A percentile compares a stretch with the other conserved stretches of the same genome.
These are phyloP conservation scores for Idaea straminata DNA, from an alignment of 2,888 invertebrate genomes.

Conservation along the genomic window DNA sequence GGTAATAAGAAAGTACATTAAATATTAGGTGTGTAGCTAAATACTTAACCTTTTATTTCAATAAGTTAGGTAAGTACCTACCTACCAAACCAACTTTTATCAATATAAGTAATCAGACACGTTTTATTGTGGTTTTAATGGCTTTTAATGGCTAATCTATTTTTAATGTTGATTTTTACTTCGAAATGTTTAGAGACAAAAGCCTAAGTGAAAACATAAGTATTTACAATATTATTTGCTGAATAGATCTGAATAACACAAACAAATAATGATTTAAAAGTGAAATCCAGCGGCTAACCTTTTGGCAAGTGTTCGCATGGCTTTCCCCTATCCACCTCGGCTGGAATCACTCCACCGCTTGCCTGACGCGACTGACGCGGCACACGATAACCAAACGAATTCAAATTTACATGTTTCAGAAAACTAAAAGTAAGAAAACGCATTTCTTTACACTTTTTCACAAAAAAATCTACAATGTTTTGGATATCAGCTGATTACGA, in stretches of 20 bases:
- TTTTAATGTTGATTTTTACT: no score
- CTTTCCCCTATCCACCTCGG: not conserved
- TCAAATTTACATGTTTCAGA: not conserved
- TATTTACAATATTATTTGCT: not conserved
- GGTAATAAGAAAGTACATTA: no score
- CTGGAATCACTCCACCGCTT: not conserved
- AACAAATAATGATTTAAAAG: no score
- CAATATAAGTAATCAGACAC: no score
- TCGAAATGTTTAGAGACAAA: no score
- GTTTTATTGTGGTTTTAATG: no score
- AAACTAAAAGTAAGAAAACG: conserved; percentile 4
- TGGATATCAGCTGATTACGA: not conserved
- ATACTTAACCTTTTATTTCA: no score
- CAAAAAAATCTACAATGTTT: not conserved
- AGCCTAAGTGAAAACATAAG: not conserved
- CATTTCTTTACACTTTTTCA: not conserved
- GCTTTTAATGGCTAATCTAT: no score
- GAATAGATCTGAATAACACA: not conserved
- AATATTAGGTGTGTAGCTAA: no score
- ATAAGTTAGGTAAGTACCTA: no score
- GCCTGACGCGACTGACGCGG: not conserved
- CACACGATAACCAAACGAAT: not conserved
- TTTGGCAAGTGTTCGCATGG: not conserved
- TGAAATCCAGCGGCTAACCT: not conserved
- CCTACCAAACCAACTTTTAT: no score